Evolutionary conservation across 1,140 invertebrate genomes (phyloP), one percentile per base, ranked within the genome.

Genomic region (Tetraneura akinire): DNA sequence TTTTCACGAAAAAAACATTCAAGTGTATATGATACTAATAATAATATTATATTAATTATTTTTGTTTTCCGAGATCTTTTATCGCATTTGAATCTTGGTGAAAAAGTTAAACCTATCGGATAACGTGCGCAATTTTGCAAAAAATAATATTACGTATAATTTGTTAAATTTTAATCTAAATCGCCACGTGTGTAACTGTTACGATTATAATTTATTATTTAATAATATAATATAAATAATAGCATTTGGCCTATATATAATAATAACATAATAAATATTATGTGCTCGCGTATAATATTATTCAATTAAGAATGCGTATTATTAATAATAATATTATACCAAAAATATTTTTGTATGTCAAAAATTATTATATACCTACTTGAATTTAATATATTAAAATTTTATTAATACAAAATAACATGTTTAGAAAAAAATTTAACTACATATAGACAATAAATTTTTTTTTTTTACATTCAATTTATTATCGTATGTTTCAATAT

Each of bases 341-440:
- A 68, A 68, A 57, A 49, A 70, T 70, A 70, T 70, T 70, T 70
- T 70, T 70, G 68, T 70, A 70, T 45, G 68, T 29, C 68, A 70
- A 70, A 70, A 70, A 70, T 49, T 16, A 70, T 70, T 49, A 70
- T 70, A 23, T 70, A 70, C 6, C 1, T 62, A 62, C 26, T 26
- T 62, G 16, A 9, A 62, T 29, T 26, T 60, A 29, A 62, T 60
- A 8, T 8, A 37, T 37, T 37, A 4, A 4, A 37, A 37, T 37
- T 37, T 4, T 37, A 37, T 4, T 37, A 37, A 37, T 37, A 37
- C 32, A 37, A 37, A 37, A 37, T 37, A n/a, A n/a, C n/a, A 37
- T 37, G 8, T 37, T 37, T 37, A 37, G 32, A 37, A 37, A 8
- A 37, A 37, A 37, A 37, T 4, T 4, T 37, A 37, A 37, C 32